phyloP scores from a whole-genome alignment of 2,888 invertebrate species.

The Phragmatobia fuliginosa region DNA sequence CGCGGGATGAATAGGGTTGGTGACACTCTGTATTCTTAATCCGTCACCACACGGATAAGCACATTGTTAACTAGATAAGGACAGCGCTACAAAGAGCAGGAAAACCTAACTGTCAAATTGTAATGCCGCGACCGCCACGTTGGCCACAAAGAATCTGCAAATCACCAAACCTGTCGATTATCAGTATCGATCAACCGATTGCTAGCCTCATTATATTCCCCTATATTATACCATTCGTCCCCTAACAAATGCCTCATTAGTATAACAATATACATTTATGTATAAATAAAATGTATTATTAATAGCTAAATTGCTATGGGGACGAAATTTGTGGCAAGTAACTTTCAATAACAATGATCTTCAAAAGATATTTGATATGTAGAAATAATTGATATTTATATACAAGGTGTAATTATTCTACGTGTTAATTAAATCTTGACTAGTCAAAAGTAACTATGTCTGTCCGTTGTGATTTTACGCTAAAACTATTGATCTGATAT shows the following conservation, averaged over 20 bases:
- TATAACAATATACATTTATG: constrained; percentile 30
- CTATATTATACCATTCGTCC: constrained; percentile 25
- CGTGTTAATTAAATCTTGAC: too few relatives aligned
- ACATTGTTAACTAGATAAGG: too few relatives aligned
- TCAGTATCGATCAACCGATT: constrained; percentile 15
- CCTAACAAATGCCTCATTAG: constrained; percentile 48
- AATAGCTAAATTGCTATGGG: constrained; percentile 37
- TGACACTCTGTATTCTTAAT: too few relatives aligned
- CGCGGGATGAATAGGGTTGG: too few relatives aligned
- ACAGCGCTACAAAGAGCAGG: too few relatives aligned
- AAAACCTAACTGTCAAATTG: too few relatives aligned
- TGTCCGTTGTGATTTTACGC: too few relatives aligned
- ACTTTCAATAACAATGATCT: constrained; percentile 24
- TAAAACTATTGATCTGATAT: too few relatives aligned
- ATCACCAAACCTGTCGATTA: background rate
- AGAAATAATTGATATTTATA: background rate
- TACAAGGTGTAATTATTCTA: background rate
- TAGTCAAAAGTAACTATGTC: too few relatives aligned
- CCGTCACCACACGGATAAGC: too few relatives aligned
- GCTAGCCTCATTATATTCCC: constrained; percentile 22
- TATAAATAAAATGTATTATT: constrained; percentile 24
- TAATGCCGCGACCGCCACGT: too few relatives aligned
- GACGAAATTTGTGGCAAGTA: constrained; percentile 27
- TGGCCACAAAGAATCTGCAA: background rate
- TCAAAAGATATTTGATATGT: constrained; percentile 32